Evolutionary conservation across 2,888 invertebrate species (phyloP).

Genomic region (Criorhina ranunculi): DNA sequence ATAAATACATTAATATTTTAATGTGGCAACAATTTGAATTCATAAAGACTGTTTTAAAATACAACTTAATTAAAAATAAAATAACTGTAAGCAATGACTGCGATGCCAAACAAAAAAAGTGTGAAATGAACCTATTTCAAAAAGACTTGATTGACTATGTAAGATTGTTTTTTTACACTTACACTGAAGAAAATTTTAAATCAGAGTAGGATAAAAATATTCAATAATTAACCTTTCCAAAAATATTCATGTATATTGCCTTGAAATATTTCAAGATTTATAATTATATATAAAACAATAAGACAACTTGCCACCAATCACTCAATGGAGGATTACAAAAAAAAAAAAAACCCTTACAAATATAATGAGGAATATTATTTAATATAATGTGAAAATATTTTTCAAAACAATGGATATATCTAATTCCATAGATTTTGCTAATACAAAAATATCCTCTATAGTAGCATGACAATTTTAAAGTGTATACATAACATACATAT

Average conservation of each 20-base stretch:
- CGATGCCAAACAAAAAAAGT: conserved; percentile 62
- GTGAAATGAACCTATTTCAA: conserved; percentile 38
- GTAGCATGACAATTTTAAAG: conserved; percentile 41
- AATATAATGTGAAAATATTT: no score
- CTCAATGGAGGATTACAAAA: conserved; percentile 22
- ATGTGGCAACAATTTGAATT: conserved; percentile 17
- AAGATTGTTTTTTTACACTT: conserved; percentile 30
- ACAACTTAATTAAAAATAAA: conserved; percentile 27
- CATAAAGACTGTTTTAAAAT: conserved; percentile 58
- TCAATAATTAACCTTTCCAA: neutral
- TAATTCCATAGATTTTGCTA: conserved; percentile 7
- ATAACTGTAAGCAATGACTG: conserved; percentile 47
- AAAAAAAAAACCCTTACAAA: conserved; percentile 20
- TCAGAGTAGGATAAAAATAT: conserved; percentile 26
- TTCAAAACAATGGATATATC: conserved; percentile 7
- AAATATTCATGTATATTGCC: neutral
- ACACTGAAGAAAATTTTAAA: conserved; percentile 6
- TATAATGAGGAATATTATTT: conserved; percentile 18
- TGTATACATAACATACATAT: conserved; percentile 3
- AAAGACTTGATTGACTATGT: conserved; percentile 29
- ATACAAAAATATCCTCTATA: conserved; percentile 13
- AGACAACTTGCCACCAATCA: conserved; percentile 43
- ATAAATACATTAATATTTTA: conserved; percentile 7
- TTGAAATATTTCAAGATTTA: conserved; percentile 1
- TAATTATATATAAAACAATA: conserved; percentile 22